Conservation (phyloP, 2,888 invertebrate species). For the Ophion slaviceki region DNA sequence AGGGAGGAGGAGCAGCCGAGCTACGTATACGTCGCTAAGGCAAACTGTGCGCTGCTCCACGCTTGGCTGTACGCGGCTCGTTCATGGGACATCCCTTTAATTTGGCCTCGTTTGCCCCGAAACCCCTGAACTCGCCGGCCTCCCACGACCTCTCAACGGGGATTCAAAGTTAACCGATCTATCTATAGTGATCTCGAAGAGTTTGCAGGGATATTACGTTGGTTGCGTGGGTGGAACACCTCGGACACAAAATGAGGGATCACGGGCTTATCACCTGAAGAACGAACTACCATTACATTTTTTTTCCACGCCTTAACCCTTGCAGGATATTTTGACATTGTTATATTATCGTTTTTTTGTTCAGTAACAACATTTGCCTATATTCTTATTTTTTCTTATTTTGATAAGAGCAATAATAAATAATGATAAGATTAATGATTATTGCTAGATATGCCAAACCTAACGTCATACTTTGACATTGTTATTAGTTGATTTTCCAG, state of each 20-base stretch:
- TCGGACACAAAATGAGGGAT: slow-evolving; percentile 7
- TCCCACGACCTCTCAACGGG: slow-evolving; percentile 31
- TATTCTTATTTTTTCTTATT: no score
- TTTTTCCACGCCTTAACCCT: not conserved
- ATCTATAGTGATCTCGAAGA: slow-evolving; percentile 28
- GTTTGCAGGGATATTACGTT: not conserved
- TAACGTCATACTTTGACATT: no score
- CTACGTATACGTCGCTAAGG: slow-evolving; percentile 2
- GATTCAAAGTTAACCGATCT: slow-evolving; percentile 54
- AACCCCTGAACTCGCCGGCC: slow-evolving; percentile 41
- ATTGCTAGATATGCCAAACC: no score
- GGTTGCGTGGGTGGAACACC: not conserved
- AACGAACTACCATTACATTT: not conserved
- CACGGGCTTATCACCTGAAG: not conserved
- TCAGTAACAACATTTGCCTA: no score
- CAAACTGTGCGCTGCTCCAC: not conserved
- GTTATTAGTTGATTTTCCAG: no score
- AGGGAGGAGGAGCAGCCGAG: slow-evolving; percentile 7
- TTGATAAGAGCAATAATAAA: no score
- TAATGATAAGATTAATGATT: no score
- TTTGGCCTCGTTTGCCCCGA: slow-evolving; percentile 56
- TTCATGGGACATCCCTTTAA: slow-evolving; percentile 59
- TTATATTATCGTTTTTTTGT: no score
- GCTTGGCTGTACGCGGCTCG: slow-evolving; percentile 13
- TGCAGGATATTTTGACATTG: no score